Evolutionary conservation across 1,140 invertebrate species (phyloP).

Genomic region (Microplitis mediator): DNA sequence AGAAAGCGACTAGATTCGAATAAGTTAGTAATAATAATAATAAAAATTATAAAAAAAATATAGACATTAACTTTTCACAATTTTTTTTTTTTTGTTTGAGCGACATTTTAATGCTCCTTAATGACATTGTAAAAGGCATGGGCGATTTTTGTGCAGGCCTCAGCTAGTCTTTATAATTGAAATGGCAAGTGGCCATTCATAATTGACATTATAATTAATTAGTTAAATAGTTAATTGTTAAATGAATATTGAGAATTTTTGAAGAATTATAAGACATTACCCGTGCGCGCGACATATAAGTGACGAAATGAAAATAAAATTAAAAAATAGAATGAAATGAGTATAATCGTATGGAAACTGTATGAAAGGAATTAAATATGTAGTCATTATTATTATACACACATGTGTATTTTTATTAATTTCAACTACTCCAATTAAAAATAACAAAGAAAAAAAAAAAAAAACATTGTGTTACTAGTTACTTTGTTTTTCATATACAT

Average conservation of each 20-base stretch:
- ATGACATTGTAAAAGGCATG: constrained; percentile 33
- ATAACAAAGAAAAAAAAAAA: constrained; percentile 34
- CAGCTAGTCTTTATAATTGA: constrained; percentile 52
- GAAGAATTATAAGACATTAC: not conserved
- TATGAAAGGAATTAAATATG: constrained; percentile 37
- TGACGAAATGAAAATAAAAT: not conserved
- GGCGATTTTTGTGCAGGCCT: constrained; percentile 48
- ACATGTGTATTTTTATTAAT: constrained; percentile 50
- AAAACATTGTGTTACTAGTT: constrained; percentile 48
- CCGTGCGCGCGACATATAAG: not conserved
- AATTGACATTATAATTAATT: constrained; percentile 26
- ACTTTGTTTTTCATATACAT: constrained; percentile 34
- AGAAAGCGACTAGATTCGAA: too few species aligned
- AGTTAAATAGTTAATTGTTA: not conserved
- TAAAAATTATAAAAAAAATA: too few species aligned
- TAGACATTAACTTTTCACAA: not conserved
- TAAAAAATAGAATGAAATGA: constrained; percentile 8
- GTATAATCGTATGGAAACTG: not conserved
- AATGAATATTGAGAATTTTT: not conserved
- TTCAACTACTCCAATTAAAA: constrained; percentile 49
- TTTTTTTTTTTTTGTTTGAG: constrained; percentile 32
- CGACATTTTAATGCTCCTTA: constrained; percentile 30
- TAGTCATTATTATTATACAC: constrained; percentile 55
- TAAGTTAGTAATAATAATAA: too few species aligned
- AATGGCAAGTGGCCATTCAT: constrained; percentile 34